These are phyloP conservation scores for Lepus americanus DNA, from an alignment of 2,113 vertebrate species.

Conservation along the genomic window DNA sequence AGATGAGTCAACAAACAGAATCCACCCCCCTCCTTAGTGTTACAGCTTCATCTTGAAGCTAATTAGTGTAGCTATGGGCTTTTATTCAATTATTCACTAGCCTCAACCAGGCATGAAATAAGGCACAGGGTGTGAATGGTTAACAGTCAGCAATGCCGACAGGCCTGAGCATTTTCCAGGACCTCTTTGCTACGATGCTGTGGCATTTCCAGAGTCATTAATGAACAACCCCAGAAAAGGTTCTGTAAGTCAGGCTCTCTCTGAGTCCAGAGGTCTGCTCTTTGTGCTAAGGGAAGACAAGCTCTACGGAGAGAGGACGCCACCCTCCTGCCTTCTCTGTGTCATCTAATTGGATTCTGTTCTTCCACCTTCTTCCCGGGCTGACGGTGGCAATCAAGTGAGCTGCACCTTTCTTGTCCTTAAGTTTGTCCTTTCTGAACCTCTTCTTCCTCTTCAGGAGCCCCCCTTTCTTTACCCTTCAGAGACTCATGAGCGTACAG, in stretches of 20 bases:
- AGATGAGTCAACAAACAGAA: constrained; percentile 43
- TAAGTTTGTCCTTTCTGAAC: background rate
- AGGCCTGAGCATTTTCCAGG: background rate
- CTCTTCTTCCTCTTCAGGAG: background rate
- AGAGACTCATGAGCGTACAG: background rate
- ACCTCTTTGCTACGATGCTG: background rate
- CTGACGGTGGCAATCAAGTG: background rate
- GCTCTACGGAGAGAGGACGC: background rate
- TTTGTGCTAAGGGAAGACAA: background rate
- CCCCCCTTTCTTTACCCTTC: background rate
- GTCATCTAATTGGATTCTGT: rapidly evolving
- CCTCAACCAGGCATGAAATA: constrained; percentile 43
- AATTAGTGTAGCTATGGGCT: background rate
- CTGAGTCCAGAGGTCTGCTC: background rate
- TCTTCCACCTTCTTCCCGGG: too few species aligned
- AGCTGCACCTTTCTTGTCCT: background rate
- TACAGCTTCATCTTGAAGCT: constrained; percentile 12
- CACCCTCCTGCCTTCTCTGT: background rate
- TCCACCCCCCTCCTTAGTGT: background rate
- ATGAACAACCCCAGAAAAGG: constrained; percentile 42
- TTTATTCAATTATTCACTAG: constrained; percentile 22
- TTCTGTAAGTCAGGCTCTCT: background rate
- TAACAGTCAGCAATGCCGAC: constrained; percentile 13
- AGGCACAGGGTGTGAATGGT: constrained; percentile 8
- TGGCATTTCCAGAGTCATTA: constrained; percentile 58